phyloP scores from a whole-genome alignment of 2,797 vertebrate species.

The Threskiornis aethiopicus region DNA sequence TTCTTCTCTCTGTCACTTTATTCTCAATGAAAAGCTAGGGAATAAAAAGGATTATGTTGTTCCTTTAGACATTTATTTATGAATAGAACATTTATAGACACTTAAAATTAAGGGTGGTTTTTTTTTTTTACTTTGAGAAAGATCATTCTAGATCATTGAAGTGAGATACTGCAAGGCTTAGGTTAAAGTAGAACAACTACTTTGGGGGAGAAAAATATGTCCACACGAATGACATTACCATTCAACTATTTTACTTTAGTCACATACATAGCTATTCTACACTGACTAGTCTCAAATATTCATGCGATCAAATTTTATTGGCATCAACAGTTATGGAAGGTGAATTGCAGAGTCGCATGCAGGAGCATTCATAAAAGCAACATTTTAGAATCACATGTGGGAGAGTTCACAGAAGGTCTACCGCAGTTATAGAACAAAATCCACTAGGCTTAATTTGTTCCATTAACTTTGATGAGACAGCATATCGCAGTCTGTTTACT shows the following conservation, averaged over 20 bases:
- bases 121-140: background rate
- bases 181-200: background rate
- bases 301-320: constrained; percentile 39
- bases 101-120: background rate
- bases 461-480: background rate
- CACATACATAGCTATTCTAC: constrained; percentile 36
- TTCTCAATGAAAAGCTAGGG: background rate
- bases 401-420: constrained; percentile 19
- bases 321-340: background rate
- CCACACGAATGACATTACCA: background rate
- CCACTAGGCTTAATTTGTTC: background rate
- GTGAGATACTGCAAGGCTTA: background rate
- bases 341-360: constrained; percentile 28
- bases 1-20: background rate
- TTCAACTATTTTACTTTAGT: constrained; percentile 16
- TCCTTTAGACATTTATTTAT: background rate
- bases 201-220: background rate
- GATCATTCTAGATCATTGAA: background rate
- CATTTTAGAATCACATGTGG: background rate
- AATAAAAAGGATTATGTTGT: background rate
- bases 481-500: background rate
- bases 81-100: background rate
- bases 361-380: constrained; percentile 33
- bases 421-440: background rate
- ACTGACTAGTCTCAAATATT: background rate